A percentile compares a stretch with the other conserved stretches of the same genome.
Evolutionary conservation across 2,797 vertebrate species (phyloP).

Genomic region (Labroides dimidiatus): DNA sequence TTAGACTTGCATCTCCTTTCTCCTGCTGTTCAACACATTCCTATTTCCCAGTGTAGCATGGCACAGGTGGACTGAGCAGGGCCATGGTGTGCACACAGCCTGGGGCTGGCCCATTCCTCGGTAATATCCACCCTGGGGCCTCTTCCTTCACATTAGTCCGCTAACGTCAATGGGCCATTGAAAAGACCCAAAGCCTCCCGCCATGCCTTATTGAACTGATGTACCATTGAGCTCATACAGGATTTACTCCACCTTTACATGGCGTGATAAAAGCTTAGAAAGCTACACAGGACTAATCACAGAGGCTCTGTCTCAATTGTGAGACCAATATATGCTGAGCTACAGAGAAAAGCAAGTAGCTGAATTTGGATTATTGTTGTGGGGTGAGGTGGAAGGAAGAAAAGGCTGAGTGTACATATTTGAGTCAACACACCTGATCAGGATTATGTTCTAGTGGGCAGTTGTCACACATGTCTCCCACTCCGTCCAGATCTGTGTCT

Average conservation of each 20-base stretch:
- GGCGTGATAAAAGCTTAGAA: conserved; percentile 66
- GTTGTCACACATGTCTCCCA: conserved; percentile 98
- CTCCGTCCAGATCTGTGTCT: conserved; percentile 95
- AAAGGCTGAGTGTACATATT: conserved; percentile 3
- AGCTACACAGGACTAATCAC: conserved; percentile 56
- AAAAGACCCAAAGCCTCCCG: conserved; percentile 69
- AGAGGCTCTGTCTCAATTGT: conserved; percentile 59
- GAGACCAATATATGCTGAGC: conserved; percentile 67
- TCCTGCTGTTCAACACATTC: conserved; percentile 78
- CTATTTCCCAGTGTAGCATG: conserved; percentile 82
- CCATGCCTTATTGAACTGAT: conserved; percentile 79
- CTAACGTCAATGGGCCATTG: conserved; percentile 74
- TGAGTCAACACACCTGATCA: conserved; percentile 89
- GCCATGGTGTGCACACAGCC: conserved; percentile 65
- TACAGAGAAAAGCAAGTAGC: conserved; percentile 50
- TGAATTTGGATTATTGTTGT: conserved; percentile 71
- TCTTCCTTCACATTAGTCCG: conserved; percentile 69
- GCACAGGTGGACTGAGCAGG: conserved; percentile 82
- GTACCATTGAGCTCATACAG: conserved; percentile 73
- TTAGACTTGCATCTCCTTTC: conserved; percentile 25
- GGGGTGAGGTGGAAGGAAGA: conserved; percentile 63
- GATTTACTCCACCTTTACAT: conserved; percentile 74
- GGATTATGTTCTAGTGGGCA: conserved; percentile 99
- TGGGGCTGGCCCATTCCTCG: conserved; percentile 73
- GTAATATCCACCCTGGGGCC: conserved; percentile 76